Base-by-base conservation (phyloP, 2,797 vertebrate species). In the Lepus townsendii region DNA sequence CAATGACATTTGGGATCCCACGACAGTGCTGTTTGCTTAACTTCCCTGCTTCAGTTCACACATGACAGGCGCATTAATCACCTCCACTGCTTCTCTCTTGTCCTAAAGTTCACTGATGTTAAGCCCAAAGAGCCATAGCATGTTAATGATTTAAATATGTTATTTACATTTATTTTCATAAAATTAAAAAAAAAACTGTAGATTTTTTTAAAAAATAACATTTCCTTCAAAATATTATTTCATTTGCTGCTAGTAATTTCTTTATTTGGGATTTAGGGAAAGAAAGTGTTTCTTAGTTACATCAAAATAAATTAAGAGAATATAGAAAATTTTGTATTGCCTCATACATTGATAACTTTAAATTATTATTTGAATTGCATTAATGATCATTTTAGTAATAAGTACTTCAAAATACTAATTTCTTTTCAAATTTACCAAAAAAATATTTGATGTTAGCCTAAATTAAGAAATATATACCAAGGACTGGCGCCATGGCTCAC, bases 381-480 rank as follows among this genome's bases (percentile, higher is more conserved):
- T 76, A 62, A 42, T 8, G 93, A 96, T 69, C 6, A 82, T 50
- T 75, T 86, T 88, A 87, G 65, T 84, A 38, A 75, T 50, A 88
- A 88, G n/a, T 62, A 87, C 66, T 71, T 71, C 52, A 13, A 89
- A 79, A 42, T 50, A 80, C 1, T 4, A 54, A 2, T 50, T 90
- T 73, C 12, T 63, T 4, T 78, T 60, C 7, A 76, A n/a, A 8
- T 78, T 27, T 86, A 93, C 16, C 17, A 27, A 79, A 27, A 79
- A 88, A 7, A 42, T 6, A 35, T 76, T 80, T 88, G 3, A 22
- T 62, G 16, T 69, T 91, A 69, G 12, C n/a, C 26, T 57, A 72
- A 1, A 68, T 83, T 77, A 62, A 50, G 30, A 75, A 96, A 92
- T 87, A 79, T 30, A 42, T 42, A 42, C 7, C 7, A 42, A 42